These are phyloP conservation scores for Cisticola juncidis DNA, from an alignment of 2,113 vertebrate genomes.

Conservation along the genomic window DNA sequence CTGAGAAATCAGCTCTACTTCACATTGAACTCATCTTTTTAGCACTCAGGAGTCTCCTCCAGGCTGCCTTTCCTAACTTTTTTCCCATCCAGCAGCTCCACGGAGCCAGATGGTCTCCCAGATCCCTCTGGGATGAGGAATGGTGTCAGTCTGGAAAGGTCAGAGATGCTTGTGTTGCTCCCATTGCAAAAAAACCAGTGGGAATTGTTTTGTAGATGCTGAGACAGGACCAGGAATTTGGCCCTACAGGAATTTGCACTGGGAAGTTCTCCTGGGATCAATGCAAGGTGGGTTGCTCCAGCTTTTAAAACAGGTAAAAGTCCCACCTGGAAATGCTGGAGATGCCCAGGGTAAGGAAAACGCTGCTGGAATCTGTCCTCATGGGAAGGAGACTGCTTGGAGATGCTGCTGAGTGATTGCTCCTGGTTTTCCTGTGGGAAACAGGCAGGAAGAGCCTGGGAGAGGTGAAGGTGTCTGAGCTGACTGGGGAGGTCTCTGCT, in stretches of 20 bases:
- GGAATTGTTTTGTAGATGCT: not conserved
- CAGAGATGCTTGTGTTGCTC: not conserved
- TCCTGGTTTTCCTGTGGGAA: not conserved
- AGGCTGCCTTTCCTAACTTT: not conserved
- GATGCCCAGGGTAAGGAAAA: not conserved
- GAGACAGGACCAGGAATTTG: not conserved
- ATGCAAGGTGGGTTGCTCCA: not conserved
- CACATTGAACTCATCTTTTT: not conserved
- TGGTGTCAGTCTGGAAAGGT: not conserved
- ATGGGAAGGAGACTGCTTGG: not conserved
- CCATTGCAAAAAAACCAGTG: fast-evolving
- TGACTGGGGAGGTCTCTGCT: not conserved
- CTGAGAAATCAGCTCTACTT: not conserved
- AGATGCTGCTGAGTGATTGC: not conserved
- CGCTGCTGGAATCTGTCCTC: not conserved
- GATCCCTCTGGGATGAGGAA: not conserved
- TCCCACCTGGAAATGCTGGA: not conserved
- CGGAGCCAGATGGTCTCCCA: not conserved
- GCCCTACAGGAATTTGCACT: not conserved
- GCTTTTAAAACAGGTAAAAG: not conserved
- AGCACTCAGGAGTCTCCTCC: not conserved
- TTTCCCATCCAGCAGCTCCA: not conserved
- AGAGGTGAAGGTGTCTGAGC: not conserved
- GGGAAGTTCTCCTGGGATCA: not conserved
- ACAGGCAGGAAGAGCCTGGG: not conserved